These are phyloP conservation scores for Camelus dromedarius DNA, from an alignment of 2,113 vertebrate species.

Conservation along the genomic window DNA sequence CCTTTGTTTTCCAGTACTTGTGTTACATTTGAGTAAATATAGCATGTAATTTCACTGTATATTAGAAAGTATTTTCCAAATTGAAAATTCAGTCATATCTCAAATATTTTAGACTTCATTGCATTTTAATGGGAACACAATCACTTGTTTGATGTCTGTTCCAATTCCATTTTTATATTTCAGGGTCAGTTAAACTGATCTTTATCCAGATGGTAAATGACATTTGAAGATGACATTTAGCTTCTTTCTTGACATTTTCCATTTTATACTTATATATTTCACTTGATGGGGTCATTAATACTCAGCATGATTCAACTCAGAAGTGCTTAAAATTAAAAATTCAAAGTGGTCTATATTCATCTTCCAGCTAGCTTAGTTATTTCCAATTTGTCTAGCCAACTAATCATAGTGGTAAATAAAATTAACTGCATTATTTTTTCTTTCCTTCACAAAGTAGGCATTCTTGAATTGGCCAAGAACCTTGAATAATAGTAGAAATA, in stretches of 20 bases:
- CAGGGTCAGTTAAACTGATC: conserved; percentile 59
- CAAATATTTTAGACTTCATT: conserved; percentile 29
- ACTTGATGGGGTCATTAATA: conserved; percentile 63
- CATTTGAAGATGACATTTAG: conserved; percentile 72
- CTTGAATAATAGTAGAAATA: conserved; percentile 59
- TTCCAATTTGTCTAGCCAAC: conserved; percentile 53
- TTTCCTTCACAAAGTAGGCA: conserved; percentile 15
- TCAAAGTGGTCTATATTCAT: conserved; percentile 25
- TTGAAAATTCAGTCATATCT: not conserved
- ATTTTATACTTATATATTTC: conserved; percentile 69
- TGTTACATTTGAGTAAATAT: not conserved
- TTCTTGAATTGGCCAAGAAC: conserved; percentile 43
- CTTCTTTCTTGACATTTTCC: conserved; percentile 60
- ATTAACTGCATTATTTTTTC: conserved; percentile 39
- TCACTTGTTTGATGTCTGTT: conserved; percentile 42
- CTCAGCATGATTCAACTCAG: conserved; percentile 51
- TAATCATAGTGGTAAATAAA: conserved; percentile 62
- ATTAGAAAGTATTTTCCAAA: conserved; percentile 44
- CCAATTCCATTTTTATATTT: conserved; percentile 53
- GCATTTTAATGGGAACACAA: conserved; percentile 48
- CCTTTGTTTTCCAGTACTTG: not conserved
- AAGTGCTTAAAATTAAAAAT: conserved; percentile 73
- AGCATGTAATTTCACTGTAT: not conserved
- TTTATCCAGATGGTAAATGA: conserved; percentile 61
- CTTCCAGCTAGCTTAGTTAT: conserved; percentile 50